These are phyloP conservation scores for Bos taurus DNA, from an alignment of 2,113 vertebrate species.

Conservation along the genomic window ARS-UCD2.0 NC_037340.1:9094501-9095000, in stretches of 20 bases:
- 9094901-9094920: neutral
- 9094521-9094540: neutral
- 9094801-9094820: neutral
- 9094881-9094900: neutral
- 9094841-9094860: neutral
- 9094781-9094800: neutral
- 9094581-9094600: slow-evolving; percentile 36
- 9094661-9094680: slow-evolving; percentile 21
- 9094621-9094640: neutral
- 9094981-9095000: slow-evolving; percentile 30
- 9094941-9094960: slow-evolving; percentile 48
- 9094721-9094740: slow-evolving; percentile 30
- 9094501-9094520: slow-evolving; percentile 44
- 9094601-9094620: slow-evolving; percentile 46
- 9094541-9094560: slow-evolving; percentile 27
- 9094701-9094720: neutral
- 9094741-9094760: neutral
- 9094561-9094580: neutral
- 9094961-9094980: neutral
- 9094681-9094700: neutral
- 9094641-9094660: neutral
- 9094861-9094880: neutral
- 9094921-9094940: slow-evolving; percentile 34
- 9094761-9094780: neutral
- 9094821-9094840: neutral